These are phyloP conservation scores for Dicrostonyx torquatus DNA, from an alignment of 2,797 vertebrate species.

Conservation along the genomic window DNA sequence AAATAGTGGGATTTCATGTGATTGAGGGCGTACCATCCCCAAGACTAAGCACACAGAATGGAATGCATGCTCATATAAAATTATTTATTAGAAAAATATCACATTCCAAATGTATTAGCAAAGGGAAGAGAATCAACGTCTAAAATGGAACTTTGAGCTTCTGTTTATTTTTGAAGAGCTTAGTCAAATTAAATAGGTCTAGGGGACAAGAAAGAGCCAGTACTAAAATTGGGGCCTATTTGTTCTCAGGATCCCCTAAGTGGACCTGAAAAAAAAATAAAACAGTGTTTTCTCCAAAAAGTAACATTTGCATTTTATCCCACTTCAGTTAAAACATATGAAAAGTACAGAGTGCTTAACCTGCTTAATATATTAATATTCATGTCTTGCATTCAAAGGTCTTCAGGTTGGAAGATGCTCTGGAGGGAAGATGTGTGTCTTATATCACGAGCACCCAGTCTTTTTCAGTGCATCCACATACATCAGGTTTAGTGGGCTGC, in stretches of 20 bases:
- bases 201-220: not conserved
- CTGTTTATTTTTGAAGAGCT: slow-evolving; percentile 34
- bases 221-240: not conserved
- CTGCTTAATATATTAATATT: not conserved
- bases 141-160: not conserved
- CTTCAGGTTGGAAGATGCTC: not conserved
- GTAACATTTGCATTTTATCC: not conserved
- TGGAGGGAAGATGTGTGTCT: not conserved
- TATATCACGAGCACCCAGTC: no score
- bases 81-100: not conserved
- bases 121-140: not conserved
- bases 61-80: slow-evolving; percentile 32
- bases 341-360: not conserved
- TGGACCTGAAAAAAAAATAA: not conserved
- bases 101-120: slow-evolving; percentile 24
- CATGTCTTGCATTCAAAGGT: not conserved
- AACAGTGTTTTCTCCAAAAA: not conserved
- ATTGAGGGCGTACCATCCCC: not conserved
- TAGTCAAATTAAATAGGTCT: not conserved
- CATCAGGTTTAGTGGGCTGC: not conserved
- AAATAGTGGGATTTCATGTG: not conserved
- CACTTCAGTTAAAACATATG: not conserved
- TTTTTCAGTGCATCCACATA: not conserved
- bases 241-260: not conserved
- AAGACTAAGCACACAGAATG: slow-evolving; percentile 14